Evolutionary conservation across 1,140 invertebrate genomes (phyloP).

Genomic region (Drosophila santomea): DNA sequence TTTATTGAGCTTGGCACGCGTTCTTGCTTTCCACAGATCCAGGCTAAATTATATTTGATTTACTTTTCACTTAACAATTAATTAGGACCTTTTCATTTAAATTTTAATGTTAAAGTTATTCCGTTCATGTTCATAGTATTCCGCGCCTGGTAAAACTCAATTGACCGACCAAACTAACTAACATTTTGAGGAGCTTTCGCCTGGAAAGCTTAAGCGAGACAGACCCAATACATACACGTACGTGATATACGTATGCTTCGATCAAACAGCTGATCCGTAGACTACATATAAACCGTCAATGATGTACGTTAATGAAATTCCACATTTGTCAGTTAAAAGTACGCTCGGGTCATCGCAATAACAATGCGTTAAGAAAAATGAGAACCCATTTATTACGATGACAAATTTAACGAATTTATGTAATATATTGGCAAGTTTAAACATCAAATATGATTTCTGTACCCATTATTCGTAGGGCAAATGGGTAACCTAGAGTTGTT

Average conservation of each 20-base stretch:
- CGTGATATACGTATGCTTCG: no score
- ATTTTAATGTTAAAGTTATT: no score
- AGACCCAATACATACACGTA: neutral
- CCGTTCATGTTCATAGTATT: neutral
- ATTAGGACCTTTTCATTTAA: no score
- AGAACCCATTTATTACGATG: no score
- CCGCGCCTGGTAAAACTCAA: neutral
- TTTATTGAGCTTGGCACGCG: conserved; percentile 14
- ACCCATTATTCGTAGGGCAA: no score
- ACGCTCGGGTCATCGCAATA: no score
- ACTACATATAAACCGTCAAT: neutral
- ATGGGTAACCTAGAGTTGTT: no score
- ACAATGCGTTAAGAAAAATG: no score
- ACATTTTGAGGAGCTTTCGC: conserved; percentile 23
- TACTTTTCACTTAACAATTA: no score
- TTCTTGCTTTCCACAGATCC: neutral
- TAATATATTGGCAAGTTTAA: no score
- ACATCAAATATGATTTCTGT: no score
- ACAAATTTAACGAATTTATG: no score
- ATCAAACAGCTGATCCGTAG: conserved; percentile 25
- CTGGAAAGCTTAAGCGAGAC: conserved; percentile 19
- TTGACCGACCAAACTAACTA: neutral
- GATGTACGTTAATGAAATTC: conserved; percentile 10
- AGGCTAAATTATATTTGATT: neutral
- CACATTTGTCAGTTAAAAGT: neutral